Percentiles rank a stretch among this genome's conserved stretches.
Evolutionary conservation across 2,113 vertebrate species (phyloP).

Genomic region (Saccopteryx bilineata): DNA sequence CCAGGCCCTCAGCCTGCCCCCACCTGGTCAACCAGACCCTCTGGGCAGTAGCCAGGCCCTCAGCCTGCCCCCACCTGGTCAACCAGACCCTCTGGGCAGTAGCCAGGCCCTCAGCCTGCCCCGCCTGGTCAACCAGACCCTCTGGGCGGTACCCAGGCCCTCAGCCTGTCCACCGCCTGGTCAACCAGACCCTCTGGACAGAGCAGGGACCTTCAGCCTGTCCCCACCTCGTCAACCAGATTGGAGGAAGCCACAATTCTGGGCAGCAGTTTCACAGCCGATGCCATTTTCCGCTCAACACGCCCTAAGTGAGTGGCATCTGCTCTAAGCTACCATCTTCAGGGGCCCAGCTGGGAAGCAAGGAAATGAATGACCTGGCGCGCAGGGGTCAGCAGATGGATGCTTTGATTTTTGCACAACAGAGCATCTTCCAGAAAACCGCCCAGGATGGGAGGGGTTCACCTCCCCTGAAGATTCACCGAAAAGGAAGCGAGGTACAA

Average conservation of each 20-base stretch:
- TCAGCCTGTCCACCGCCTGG: neutral
- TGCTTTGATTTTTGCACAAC: neutral
- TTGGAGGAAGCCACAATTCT: neutral
- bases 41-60: neutral
- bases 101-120: neutral
- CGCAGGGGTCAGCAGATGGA: neutral
- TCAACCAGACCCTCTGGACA: neutral
- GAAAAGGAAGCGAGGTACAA: slow-evolving; percentile 1
- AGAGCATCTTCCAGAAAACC: neutral
- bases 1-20: neutral
- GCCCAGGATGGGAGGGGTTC: neutral
- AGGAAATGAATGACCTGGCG: neutral
- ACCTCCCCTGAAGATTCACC: neutral
- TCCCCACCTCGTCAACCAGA: no score
- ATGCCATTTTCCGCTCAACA: neutral
- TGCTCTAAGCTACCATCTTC: neutral
- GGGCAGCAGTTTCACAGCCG: neutral
- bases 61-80: neutral
- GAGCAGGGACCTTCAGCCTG: no score
- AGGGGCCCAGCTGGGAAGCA: neutral
- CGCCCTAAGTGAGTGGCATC: neutral
- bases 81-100: neutral
- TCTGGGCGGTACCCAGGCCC: neutral
- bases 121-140: neutral
- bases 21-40: neutral